Conservation (phyloP, 2,888 invertebrate genomes). For the Liodrosophila aerea region DNA sequence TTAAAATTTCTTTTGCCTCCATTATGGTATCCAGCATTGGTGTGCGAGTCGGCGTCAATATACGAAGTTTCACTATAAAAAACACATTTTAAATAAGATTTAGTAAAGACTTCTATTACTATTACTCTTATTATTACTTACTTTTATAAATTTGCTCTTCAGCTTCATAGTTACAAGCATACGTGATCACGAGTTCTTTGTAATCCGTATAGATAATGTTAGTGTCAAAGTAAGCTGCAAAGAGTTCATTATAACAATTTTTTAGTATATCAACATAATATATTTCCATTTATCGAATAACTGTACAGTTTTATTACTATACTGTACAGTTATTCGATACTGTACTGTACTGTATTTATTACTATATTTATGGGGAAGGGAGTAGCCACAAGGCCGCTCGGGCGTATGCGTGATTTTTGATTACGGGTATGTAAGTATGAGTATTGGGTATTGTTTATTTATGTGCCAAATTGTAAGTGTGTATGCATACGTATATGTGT, state of each 20-base stretch:
- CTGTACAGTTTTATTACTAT: too few species aligned
- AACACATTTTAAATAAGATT: background rate
- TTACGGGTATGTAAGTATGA: too few species aligned
- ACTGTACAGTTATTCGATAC: too few species aligned
- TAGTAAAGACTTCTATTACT: background rate
- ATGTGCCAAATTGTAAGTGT: too few species aligned
- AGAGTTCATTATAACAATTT: too few species aligned
- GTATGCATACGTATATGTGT: too few species aligned
- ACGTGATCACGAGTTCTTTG: conserved; percentile 26
- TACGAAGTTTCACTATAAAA: conserved; percentile 46
- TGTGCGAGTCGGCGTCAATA: conserved; percentile 46
- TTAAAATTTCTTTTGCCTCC: background rate
- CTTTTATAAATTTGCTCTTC: background rate
- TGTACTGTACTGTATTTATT: too few species aligned
- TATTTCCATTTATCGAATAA: background rate
- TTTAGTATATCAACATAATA: too few species aligned
- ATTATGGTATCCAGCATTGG: background rate
- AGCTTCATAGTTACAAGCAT: conserved; percentile 25
- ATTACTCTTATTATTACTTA: conserved; percentile 19
- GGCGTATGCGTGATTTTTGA: too few species aligned
- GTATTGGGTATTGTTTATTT: too few species aligned
- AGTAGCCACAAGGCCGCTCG: too few species aligned
- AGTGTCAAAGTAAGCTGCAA: conserved; percentile 36
- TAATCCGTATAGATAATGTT: conserved; percentile 47
- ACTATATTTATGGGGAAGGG: too few species aligned